phyloP scores from a whole-genome alignment of 2,113 vertebrate genomes.

The Apteryx owenii region DNA sequence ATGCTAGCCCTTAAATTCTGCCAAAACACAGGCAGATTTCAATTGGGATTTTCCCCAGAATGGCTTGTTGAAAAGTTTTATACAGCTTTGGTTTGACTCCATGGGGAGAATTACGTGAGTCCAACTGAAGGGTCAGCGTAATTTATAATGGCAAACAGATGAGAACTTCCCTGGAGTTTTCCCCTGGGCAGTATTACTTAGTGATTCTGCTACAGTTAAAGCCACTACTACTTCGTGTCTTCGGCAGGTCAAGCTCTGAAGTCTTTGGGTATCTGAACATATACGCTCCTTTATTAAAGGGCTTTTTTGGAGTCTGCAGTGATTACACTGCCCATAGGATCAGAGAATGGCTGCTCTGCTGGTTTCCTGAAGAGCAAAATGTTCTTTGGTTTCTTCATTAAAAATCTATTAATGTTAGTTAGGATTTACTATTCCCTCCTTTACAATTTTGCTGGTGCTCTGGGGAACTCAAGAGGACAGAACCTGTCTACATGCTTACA shows the following conservation, averaged over 20 bases:
- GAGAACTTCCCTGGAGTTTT: slow-evolving; percentile 48
- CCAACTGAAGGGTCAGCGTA: background rate
- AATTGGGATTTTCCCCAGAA: slow-evolving; percentile 3
- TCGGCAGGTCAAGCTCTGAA: slow-evolving; percentile 43
- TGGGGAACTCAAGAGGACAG: background rate
- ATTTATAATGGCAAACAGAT: slow-evolving; percentile 68
- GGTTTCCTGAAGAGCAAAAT: background rate
- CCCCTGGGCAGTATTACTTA: slow-evolving; percentile 12
- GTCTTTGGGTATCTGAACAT: slow-evolving; percentile 20
- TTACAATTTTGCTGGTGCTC: background rate
- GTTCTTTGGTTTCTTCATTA: slow-evolving; percentile 26
- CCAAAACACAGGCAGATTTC: background rate
- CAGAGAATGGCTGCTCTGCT: background rate
- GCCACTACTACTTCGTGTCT: slow-evolving; percentile 31
- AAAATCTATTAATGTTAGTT: background rate
- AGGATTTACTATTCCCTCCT: background rate
- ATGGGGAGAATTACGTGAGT: slow-evolving; percentile 49
- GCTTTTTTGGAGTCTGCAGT: background rate
- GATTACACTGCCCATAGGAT: slow-evolving; percentile 21
- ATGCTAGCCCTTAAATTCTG: slow-evolving; percentile 36
- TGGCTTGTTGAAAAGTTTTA: slow-evolving; percentile 44
- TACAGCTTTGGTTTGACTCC: slow-evolving; percentile 5
- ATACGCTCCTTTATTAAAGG: slow-evolving; percentile 26
- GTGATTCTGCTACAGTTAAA: slow-evolving; percentile 26
- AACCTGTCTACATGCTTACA: background rate